Evolutionary conservation across 1,140 invertebrate genomes (phyloP).

Genomic region (Gryllus bimaculatus): DNA sequence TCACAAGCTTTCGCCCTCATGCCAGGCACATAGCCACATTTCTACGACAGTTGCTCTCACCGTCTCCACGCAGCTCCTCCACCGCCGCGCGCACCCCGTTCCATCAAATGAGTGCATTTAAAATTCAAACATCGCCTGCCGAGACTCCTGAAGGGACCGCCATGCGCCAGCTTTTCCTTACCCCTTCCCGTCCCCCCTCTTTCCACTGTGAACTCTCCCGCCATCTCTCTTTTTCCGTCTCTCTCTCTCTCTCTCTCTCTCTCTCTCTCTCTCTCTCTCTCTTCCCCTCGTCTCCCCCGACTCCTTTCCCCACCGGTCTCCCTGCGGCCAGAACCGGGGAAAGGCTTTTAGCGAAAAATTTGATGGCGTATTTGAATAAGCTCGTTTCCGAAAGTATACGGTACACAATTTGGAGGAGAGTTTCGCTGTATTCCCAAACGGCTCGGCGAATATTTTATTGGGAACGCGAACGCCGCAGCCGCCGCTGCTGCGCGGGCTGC

Average conservation of each 20-base stretch:
- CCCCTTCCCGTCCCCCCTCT: too few relatives aligned
- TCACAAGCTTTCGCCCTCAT: too few relatives aligned
- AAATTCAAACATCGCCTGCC: not conserved
- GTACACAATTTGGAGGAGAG: not conserved
- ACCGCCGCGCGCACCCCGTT: not conserved
- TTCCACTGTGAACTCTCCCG: not conserved
- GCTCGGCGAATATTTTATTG: slow-evolving; percentile 1
- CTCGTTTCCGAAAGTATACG: slow-evolving; percentile 3
- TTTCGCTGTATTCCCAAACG: slow-evolving; percentile 3
- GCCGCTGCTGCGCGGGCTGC: not conserved
- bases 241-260: too few relatives aligned
- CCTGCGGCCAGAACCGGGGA: not conserved
- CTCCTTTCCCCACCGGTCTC: not conserved
- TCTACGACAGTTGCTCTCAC: too few relatives aligned
- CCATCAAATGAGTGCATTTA: slow-evolving; percentile 4
- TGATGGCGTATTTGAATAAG: slow-evolving; percentile 4
- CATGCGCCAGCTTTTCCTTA: too few relatives aligned
- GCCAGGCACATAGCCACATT: too few relatives aligned
- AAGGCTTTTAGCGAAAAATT: slow-evolving; percentile 5
- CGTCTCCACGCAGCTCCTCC: too few relatives aligned
- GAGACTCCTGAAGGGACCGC: not conserved
- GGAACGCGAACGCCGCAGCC: not conserved
- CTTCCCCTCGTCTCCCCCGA: not conserved
- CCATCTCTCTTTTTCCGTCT: not conserved
- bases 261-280: not conserved